These are phyloP conservation scores for Numida meleagris DNA, from an alignment of 2,113 vertebrate species.

Conservation along the genomic window DNA sequence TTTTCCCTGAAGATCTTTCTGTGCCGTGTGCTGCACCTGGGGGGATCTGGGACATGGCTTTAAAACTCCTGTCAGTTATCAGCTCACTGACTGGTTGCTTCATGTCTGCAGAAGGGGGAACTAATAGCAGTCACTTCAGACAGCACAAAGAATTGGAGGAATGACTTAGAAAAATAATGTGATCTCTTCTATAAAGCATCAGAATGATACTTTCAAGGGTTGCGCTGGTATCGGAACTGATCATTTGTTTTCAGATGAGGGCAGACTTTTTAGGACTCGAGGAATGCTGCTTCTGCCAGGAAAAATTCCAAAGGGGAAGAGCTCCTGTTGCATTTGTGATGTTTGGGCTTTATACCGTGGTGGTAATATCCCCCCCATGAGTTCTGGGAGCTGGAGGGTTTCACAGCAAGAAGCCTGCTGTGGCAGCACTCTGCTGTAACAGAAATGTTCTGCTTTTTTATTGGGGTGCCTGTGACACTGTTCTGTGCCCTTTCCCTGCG, in stretches of 20 bases:
- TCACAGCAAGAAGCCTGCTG: neutral
- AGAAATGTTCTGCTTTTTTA: neutral
- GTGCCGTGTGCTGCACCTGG: fast-evolving
- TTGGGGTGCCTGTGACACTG: neutral
- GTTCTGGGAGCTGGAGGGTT: no score
- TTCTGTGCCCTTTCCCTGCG: neutral
- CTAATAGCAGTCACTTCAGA: neutral
- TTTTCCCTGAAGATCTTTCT: neutral
- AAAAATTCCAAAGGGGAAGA: neutral
- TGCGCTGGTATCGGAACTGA: neutral
- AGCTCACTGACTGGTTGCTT: neutral
- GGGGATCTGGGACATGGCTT: neutral
- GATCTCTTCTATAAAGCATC: neutral
- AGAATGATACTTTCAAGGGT: neutral
- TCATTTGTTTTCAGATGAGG: neutral
- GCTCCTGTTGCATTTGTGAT: neutral
- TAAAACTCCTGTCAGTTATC: neutral
- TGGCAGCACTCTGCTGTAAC: neutral
- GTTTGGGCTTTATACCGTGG: neutral
- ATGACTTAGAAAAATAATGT: neutral
- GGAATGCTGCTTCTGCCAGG: neutral
- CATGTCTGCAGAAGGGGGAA: fast-evolving
- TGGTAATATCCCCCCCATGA: no score
- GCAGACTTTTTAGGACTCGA: neutral
- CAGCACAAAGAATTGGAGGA: neutral